phyloP scores from a whole-genome alignment of 2,888 invertebrate genomes.

The Chrysotoxum bicinctum region DNA sequence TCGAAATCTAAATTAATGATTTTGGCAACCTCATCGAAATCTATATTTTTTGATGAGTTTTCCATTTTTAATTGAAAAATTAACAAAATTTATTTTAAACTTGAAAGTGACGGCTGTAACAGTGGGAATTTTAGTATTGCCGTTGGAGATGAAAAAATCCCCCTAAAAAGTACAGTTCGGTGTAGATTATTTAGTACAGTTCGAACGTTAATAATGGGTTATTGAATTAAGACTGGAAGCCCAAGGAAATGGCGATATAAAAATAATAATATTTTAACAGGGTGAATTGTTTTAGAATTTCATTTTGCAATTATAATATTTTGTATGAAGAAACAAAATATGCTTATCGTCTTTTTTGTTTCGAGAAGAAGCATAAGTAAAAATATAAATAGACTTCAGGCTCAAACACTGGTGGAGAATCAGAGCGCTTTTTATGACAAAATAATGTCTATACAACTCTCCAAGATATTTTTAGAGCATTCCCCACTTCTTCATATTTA shows the following conservation, averaged over 20 bases:
- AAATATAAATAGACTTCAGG: no score
- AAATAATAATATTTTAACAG: not conserved
- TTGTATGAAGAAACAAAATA: no score
- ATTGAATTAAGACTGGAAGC: not conserved
- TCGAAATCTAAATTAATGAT: conserved; percentile 67
- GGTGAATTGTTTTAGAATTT: not conserved
- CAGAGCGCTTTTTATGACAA: no score
- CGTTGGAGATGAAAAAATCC: not conserved
- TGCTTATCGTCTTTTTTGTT: no score
- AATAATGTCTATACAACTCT: no score
- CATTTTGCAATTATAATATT: no score
- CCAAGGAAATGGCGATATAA: not conserved
- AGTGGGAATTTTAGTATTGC: not conserved
- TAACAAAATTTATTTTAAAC: not conserved
- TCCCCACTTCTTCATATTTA: no score
- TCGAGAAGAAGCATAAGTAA: no score
- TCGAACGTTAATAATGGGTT: not conserved
- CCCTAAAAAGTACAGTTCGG: not conserved
- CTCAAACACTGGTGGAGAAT: no score
- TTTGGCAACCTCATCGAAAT: conserved; percentile 72
- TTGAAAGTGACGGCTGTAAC: conserved; percentile 9
- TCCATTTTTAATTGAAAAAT: conserved; percentile 23
- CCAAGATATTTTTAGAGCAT: no score
- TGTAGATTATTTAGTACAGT: not conserved
- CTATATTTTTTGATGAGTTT: conserved; percentile 18